phyloP scores from a whole-genome alignment of 2,888 invertebrate species.

The Urechis unicinctus region DNA sequence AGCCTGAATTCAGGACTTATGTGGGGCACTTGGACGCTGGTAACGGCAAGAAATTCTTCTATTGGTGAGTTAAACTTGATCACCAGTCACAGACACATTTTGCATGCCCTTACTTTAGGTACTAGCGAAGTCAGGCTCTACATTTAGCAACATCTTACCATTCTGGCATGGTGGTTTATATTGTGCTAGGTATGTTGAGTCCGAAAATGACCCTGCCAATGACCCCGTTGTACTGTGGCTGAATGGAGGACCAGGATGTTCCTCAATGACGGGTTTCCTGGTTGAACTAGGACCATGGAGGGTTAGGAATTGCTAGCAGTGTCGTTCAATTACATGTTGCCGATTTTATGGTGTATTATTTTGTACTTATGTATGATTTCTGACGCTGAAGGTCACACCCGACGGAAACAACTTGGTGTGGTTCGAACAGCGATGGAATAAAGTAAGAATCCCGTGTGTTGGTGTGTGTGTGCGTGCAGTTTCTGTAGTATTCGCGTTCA shows the following conservation, averaged over 20 bases:
- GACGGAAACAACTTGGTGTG: neutral
- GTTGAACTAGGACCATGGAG: constrained; percentile 18
- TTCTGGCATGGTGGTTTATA: too few relatives aligned
- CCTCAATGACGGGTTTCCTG: constrained; percentile 17
- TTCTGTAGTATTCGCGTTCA: too few relatives aligned
- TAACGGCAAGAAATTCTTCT: constrained; percentile 10
- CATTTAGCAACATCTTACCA: neutral
- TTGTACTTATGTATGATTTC: too few relatives aligned
- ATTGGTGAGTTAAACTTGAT: constrained; percentile 9
- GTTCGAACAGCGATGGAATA: neutral
- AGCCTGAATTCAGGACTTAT: constrained; percentile 36
- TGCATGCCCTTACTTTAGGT: too few relatives aligned
- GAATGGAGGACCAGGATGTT: constrained; percentile 21
- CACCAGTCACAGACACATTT: neutral
- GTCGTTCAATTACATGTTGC: too few relatives aligned
- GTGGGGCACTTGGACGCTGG: constrained; percentile 39
- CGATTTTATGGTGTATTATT: too few relatives aligned
- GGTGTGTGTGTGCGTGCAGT: too few relatives aligned
- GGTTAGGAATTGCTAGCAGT: constrained; percentile 1
- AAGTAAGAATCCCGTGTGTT: too few relatives aligned
- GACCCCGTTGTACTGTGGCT: constrained; percentile 21
- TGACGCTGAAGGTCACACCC: neutral
- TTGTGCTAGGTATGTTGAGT: constrained; percentile 18
- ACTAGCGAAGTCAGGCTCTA: too few relatives aligned
- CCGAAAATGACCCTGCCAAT: constrained; percentile 13